These are phyloP conservation scores for Diadumene lineata DNA, from an alignment of 92 coral and sea anemone species.

Conservation along the genomic window DNA sequence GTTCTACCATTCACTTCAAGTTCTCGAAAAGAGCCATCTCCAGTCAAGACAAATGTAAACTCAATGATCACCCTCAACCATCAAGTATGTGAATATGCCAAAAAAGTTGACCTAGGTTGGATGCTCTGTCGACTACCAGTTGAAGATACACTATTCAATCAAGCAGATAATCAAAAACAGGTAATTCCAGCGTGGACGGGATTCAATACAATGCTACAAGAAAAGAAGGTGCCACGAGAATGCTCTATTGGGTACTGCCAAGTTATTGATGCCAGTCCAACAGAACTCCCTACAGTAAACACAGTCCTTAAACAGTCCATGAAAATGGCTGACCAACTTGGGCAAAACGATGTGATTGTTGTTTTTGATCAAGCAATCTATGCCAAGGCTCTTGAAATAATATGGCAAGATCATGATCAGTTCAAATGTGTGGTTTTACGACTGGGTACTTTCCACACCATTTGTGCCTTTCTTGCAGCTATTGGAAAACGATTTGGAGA, in stretches of 20 bases:
- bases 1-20: slow-evolving; percentile 53
- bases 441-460: slow-evolving; percentile 61
- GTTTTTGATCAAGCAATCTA: slow-evolving; percentile 63
- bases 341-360: slow-evolving; percentile 47
- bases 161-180: slow-evolving; percentile 33
- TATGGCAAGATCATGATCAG: slow-evolving; percentile 49
- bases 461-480: slow-evolving; percentile 49
- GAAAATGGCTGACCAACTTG: slow-evolving; percentile 60
- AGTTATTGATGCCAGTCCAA: slow-evolving; percentile 70
- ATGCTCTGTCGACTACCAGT: slow-evolving; percentile 51
- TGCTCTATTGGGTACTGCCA: slow-evolving; percentile 62
- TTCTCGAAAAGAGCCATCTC: slow-evolving; percentile 43
- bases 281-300: slow-evolving; percentile 64
- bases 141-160: slow-evolving; percentile 33
- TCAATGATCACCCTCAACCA: slow-evolving; percentile 16
- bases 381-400: slow-evolving; percentile 49
- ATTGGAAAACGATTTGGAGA: slow-evolving; percentile 58
- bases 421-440: slow-evolving; percentile 46
- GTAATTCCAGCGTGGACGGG: slow-evolving; percentile 70
- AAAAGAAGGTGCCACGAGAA: slow-evolving; percentile 37
- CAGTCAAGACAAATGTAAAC: slow-evolving; percentile 22
- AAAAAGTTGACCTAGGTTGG: slow-evolving; percentile 67
- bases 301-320: slow-evolving; percentile 40
- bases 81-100: slow-evolving; percentile 30
- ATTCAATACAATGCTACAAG: slow-evolving; percentile 38